A percentile compares a stretch with the other conserved stretches of the same genome.
These are phyloP conservation scores for Phalanger gymnotis DNA, from an alignment of 2,797 vertebrate species.

Conservation along the genomic window DNA sequence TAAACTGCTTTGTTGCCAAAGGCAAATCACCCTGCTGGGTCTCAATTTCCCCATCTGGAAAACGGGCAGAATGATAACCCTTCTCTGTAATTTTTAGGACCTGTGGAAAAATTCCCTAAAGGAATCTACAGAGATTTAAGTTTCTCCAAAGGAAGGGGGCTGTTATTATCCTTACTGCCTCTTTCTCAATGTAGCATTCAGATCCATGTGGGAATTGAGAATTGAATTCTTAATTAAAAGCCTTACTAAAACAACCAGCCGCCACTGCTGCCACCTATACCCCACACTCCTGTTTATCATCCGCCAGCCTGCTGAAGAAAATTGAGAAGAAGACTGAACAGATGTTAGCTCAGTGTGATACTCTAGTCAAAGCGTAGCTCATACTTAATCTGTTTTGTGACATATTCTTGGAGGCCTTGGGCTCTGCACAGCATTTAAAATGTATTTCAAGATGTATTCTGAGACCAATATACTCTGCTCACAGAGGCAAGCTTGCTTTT, in stretches of 20 bases:
- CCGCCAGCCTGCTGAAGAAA: slow-evolving; percentile 42
- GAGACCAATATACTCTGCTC: slow-evolving; percentile 13
- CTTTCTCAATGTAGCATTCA: slow-evolving; percentile 24
- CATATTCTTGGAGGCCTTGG: background rate
- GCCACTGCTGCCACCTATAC: background rate
- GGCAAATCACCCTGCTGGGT: background rate
- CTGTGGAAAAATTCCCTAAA: slow-evolving; percentile 9
- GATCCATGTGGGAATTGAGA: slow-evolving; percentile 11
- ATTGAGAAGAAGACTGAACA: slow-evolving; percentile 51
- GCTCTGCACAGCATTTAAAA: slow-evolving; percentile 47
- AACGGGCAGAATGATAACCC: background rate
- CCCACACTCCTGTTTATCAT: slow-evolving; percentile 60
- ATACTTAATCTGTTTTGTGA: slow-evolving; percentile 43
- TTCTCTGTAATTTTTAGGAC: background rate
- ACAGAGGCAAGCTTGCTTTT: background rate
- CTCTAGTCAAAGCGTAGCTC: slow-evolving; percentile 13
- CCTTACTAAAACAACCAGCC: slow-evolving; percentile 29
- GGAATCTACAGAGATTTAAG: background rate
- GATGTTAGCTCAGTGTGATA: slow-evolving; percentile 62
- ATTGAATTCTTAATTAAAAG: slow-evolving; percentile 48
- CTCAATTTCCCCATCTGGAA: background rate
- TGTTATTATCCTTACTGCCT: slow-evolving; percentile 4
- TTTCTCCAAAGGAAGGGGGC: background rate
- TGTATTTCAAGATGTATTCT: slow-evolving; percentile 52
- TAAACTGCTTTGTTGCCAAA: background rate